Conservation (phyloP, 2,888 invertebrate species). For the Agrotis clavis region DNA sequence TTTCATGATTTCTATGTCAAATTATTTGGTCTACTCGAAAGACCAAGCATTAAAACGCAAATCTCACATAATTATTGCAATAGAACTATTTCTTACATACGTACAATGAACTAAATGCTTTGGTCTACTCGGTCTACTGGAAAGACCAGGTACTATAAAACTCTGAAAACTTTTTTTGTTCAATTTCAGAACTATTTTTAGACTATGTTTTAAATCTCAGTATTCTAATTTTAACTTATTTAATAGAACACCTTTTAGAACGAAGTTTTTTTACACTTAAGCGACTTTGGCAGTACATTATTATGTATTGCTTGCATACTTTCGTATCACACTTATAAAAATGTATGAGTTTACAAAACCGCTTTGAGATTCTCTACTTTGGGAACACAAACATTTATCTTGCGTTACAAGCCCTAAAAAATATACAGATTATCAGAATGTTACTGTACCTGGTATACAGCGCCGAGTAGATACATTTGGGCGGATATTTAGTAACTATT, state of each 20-base stretch:
- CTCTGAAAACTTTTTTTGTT: neutral
- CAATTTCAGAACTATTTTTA: neutral
- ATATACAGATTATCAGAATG: constrained; percentile 10
- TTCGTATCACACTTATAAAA: too few species aligned
- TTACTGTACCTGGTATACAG: constrained; percentile 4
- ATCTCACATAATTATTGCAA: constrained; percentile 28
- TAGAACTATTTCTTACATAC: constrained; percentile 13
- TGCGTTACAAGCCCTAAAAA: neutral
- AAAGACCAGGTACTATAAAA: constrained; percentile 39
- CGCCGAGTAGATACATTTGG: constrained; percentile 42
- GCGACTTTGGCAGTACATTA: neutral
- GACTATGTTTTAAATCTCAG: neutral
- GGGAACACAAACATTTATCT: too few species aligned
- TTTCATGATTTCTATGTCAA: constrained; percentile 18
- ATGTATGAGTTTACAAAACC: too few species aligned
- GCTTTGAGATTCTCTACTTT: too few species aligned
- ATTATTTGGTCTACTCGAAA: constrained; percentile 45
- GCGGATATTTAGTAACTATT: constrained; percentile 73
- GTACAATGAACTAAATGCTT: constrained; percentile 23
- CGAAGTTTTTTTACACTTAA: too few species aligned
- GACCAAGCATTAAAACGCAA: constrained; percentile 36
- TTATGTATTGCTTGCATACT: too few species aligned
- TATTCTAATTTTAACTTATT: neutral
- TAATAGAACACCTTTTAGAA: neutral
- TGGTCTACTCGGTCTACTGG: constrained; percentile 58